A percentile compares a stretch with the other conserved stretches of the same genome.
These are phyloP conservation scores for Eledona agricola DNA, from an alignment of 2,888 invertebrate genomes.

Conservation along the genomic window DNA sequence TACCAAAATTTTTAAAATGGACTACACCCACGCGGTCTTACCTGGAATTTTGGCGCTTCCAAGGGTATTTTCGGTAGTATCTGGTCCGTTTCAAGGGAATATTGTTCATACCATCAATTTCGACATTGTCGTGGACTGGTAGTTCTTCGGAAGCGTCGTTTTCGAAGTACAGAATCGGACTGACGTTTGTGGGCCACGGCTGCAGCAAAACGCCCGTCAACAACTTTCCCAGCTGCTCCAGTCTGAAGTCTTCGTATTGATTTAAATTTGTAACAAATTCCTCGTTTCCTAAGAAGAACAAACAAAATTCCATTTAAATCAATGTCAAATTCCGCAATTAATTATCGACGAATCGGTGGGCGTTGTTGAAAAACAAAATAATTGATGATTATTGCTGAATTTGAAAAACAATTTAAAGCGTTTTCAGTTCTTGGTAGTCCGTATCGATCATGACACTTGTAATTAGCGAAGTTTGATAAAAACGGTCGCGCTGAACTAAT, in stretches of 20 bases:
- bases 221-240: constrained; percentile 42
- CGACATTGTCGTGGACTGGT: constrained; percentile 16
- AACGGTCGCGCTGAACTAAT: too few relatives aligned
- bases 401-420: too few relatives aligned
- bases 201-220: constrained; percentile 49
- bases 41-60: constrained; percentile 67
- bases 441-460: too few relatives aligned
- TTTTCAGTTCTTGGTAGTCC: too few relatives aligned
- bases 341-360: too few relatives aligned
- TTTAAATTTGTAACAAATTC: constrained; percentile 5
- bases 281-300: constrained; percentile 14
- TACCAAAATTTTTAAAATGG: too few relatives aligned
- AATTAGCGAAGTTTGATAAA: too few relatives aligned
- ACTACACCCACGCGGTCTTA: constrained; percentile 25
- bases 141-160: constrained; percentile 34
- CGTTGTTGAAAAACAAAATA: too few relatives aligned
- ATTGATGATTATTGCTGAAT: too few relatives aligned
- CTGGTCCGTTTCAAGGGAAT: constrained; percentile 64
- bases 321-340: too few relatives aligned
- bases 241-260: constrained; percentile 37
- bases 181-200: constrained; percentile 54
- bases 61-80: constrained; percentile 70
- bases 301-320: too few relatives aligned
- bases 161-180: constrained; percentile 59
- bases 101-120: constrained; percentile 19